Conservation (phyloP, 2,797 vertebrate species). For the Rallus crepitans region DNA sequence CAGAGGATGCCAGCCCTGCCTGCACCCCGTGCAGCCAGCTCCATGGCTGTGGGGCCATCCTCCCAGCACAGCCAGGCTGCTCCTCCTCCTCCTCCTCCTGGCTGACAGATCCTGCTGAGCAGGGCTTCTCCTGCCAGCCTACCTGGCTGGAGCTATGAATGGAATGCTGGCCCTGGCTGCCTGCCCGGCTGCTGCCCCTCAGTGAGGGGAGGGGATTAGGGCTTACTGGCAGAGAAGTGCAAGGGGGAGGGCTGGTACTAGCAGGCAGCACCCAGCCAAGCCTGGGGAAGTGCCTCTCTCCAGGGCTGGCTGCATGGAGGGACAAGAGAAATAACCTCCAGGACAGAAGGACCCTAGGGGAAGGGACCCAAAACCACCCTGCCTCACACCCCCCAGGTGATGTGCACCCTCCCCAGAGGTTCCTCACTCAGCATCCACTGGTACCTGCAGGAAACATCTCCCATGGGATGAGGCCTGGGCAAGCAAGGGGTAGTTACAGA, state of each 20-base stretch:
- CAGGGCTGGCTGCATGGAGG: accelerated
- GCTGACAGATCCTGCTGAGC: neutral
- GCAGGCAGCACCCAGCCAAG: neutral
- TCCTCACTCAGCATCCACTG: neutral
- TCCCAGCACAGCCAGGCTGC: neutral
- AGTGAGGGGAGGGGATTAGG: neutral
- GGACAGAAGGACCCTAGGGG: neutral
- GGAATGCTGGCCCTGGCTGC: conserved; percentile 73
- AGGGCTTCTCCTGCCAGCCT: conserved; percentile 32
- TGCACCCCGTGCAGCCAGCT: neutral
- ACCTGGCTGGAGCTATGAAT: conserved; percentile 77
- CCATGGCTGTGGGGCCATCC: neutral
- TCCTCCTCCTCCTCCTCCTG: neutral
- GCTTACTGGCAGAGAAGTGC: neutral
- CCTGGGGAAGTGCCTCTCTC: neutral
- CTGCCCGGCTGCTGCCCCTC: neutral
- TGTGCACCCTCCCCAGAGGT: accelerated
- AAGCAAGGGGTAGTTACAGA: neutral
- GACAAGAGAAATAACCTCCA: neutral
- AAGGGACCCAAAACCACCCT: neutral
- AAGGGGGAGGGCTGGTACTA: neutral
- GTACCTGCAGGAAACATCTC: accelerated
- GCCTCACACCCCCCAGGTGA: neutral
- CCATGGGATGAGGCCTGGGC: neutral
- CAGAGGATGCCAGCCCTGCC: neutral